Conservation (phyloP, 2,888 invertebrate genomes). For the Mongoloraphidia duomilia region DNA sequence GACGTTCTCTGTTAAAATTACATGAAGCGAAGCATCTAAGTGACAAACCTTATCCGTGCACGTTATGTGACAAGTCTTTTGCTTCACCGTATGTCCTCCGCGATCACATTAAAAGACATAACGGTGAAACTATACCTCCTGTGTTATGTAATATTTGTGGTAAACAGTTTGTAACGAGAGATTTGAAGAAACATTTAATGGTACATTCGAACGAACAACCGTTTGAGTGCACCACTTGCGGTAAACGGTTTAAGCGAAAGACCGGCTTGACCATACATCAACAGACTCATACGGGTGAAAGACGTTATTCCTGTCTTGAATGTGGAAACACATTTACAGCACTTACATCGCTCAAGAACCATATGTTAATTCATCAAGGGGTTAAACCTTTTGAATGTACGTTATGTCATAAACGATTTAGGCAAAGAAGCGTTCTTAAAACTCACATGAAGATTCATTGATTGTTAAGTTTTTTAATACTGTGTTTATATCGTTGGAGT, state of each 20-base stretch:
- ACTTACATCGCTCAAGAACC: slow-evolving; percentile 2
- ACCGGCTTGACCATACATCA: slow-evolving; percentile 7
- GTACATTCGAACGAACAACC: slow-evolving; percentile 10
- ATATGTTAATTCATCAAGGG: slow-evolving; percentile 7
- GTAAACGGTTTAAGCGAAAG: slow-evolving; percentile 9
- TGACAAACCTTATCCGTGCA: too few relatives aligned
- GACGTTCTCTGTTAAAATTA: too few relatives aligned
- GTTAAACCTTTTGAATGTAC: slow-evolving; percentile 6
- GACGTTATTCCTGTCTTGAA: slow-evolving; percentile 6
- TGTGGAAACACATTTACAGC: slow-evolving; percentile 5
- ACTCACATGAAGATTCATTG: too few relatives aligned
- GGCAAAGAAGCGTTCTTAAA: too few relatives aligned
- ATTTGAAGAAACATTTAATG: slow-evolving; percentile 7
- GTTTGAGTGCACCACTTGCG: slow-evolving; percentile 9
- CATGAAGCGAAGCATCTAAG: too few relatives aligned
- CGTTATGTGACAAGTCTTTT: too few relatives aligned
- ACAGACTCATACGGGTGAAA: slow-evolving; percentile 9
- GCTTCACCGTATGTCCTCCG: too few relatives aligned
- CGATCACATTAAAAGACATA: too few relatives aligned
- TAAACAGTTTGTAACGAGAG: slow-evolving; percentile 7
- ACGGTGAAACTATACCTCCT: too few relatives aligned
- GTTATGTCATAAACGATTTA: slow-evolving; percentile 7
- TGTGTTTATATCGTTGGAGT: too few relatives aligned
- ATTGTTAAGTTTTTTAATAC: too few relatives aligned
- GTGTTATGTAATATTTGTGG: slow-evolving; percentile 6